Evolutionary conservation across 2,113 vertebrate genomes (phyloP).

Genomic region (Alligator mississippiensis): DNA sequence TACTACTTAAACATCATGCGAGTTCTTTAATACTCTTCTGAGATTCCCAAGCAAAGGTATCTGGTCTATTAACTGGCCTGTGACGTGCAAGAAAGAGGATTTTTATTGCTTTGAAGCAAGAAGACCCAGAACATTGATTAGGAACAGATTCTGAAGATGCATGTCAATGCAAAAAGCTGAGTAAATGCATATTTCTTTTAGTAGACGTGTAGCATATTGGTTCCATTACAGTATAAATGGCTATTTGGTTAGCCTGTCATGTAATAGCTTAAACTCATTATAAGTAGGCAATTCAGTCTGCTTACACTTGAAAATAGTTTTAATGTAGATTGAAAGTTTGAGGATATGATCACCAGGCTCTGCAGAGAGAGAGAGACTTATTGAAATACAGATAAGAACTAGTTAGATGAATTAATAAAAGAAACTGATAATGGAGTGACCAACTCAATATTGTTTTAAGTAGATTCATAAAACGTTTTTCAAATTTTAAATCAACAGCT

Average conservation of each 20-base stretch:
- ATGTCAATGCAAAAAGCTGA: neutral
- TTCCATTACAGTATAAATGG: conserved; percentile 12
- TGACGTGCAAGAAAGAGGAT: neutral
- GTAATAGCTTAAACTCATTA: neutral
- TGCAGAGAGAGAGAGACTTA: neutral
- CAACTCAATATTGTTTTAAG: conserved; percentile 60
- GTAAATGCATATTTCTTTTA: conserved; percentile 1
- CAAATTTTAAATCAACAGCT: conserved; percentile 69
- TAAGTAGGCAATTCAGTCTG: neutral
- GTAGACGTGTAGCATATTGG: neutral
- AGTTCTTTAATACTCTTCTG: neutral
- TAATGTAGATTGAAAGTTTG: neutral
- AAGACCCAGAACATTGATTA: conserved; percentile 15
- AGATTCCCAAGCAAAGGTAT: neutral
- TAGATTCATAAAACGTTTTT: conserved; percentile 64
- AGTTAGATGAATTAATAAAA: conserved; percentile 41
- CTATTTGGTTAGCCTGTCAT: neutral
- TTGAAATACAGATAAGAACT: conserved; percentile 23
- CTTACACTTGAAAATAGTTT: neutral
- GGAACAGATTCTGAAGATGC: neutral
- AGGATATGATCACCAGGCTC: neutral
- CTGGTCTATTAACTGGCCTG: neutral
- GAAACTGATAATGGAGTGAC: conserved; percentile 39
- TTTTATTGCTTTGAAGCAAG: conserved; percentile 15
- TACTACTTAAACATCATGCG: neutral